A percentile compares a stretch with the other conserved stretches of the same genome.
Conservation (phyloP, 2,888 invertebrate genomes). For the Loripinus fragilis region DNA sequence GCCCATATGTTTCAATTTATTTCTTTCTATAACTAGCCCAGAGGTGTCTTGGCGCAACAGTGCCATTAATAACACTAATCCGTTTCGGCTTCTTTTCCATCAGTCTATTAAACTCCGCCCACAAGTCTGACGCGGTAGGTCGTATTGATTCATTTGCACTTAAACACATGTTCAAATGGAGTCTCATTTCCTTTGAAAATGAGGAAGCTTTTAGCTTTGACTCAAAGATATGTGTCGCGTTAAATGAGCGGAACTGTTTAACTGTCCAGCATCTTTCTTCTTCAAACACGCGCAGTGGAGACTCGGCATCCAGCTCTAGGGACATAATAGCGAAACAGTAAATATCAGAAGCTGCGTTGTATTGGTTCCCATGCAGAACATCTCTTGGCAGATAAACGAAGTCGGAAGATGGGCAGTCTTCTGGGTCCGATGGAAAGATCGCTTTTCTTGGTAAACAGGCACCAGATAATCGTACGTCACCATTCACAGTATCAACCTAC, state of each 20-base stretch:
- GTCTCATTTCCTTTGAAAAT: neutral
- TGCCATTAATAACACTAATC: neutral
- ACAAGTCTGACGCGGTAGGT: neutral
- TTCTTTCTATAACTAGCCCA: neutral
- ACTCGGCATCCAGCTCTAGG: constrained; percentile 23
- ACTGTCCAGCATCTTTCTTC: neutral
- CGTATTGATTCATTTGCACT: neutral
- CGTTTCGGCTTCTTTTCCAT: neutral
- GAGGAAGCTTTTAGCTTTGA: neutral
- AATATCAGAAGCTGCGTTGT: constrained; percentile 46
- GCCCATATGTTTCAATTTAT: too few species aligned
- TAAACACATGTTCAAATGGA: neutral
- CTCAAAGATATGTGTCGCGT: neutral
- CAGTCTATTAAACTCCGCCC: neutral
- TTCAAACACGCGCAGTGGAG: neutral
- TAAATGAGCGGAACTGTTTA: neutral
- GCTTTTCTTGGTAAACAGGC: constrained; percentile 41
- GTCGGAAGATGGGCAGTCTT: neutral
- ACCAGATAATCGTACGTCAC: constrained; percentile 49
- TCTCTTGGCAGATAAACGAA: constrained; percentile 51
- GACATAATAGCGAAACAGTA: constrained; percentile 52
- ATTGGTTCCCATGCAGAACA: constrained; percentile 37
- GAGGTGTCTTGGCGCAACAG: neutral
- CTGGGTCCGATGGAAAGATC: neutral
- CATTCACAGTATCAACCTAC: constrained; percentile 26